Evolutionary conservation across 1,140 invertebrate species (phyloP).

Genomic region (Reticulitermes speratus): DNA sequence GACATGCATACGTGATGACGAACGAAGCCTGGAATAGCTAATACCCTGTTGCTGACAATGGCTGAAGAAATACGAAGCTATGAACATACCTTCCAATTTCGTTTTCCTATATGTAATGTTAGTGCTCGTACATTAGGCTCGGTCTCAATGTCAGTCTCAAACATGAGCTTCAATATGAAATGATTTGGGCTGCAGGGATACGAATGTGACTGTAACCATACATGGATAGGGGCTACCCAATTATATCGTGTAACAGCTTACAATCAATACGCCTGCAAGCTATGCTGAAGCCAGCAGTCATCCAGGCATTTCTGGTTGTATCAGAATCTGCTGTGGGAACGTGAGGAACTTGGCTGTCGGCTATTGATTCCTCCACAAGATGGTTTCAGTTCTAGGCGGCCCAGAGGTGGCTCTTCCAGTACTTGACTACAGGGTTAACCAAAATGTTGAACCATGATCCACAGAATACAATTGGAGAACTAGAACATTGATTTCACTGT

Average conservation of each 20-base stretch:
- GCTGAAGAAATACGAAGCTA: too few relatives aligned
- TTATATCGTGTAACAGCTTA: neutral
- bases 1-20: too few relatives aligned
- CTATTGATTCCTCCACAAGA: slow-evolving; percentile 12
- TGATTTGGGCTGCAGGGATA: neutral
- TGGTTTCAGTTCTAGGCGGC: neutral
- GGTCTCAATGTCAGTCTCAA: too few relatives aligned
- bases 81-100: too few relatives aligned
- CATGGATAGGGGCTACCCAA: neutral
- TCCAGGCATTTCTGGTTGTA: neutral
- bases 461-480: too few relatives aligned
- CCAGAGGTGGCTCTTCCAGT: neutral
- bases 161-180: neutral
- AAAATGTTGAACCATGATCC: too few relatives aligned
- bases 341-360: neutral
- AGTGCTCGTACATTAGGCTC: too few relatives aligned
- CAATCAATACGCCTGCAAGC: neutral
- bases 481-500: too few relatives aligned
- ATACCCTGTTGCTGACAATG: too few relatives aligned
- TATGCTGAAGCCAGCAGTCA: too few relatives aligned
- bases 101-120: too few relatives aligned
- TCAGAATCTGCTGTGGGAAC: neutral
- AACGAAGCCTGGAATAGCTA: too few relatives aligned
- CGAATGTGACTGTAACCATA: neutral
- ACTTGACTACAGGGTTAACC: neutral